Evolutionary conservation across 2,797 vertebrate species (phyloP), one percentile per base, ranked within the genome.

Genomic region (Myripristis jacobus): DNA sequence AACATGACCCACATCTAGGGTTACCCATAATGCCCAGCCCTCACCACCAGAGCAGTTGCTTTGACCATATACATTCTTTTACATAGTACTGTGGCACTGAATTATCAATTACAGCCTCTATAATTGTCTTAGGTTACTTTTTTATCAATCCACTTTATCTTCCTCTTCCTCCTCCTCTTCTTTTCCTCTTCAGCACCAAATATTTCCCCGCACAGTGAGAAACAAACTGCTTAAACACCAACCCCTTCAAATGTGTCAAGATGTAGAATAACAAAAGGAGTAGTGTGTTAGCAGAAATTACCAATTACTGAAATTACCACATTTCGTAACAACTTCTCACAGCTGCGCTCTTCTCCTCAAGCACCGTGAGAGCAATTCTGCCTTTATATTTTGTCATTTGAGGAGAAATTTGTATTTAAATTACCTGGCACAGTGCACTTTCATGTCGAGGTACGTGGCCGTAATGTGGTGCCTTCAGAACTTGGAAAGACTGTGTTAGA

Each of bases 221-320:
- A 75, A 70, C 27, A 57, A 56, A 68, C 0, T 21, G 19, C 44
- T 53, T 31, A 63, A 66, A 60, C 34, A 36, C 56, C 70, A 60
- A 75, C 51, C 46, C 64, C 57, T 62, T 51, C 47, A 78, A 79
- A 79, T 64, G 51, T 81, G 69, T 59, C 63, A 55, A 64, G 24
- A 70, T 58, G 22, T 36, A 47, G n/a, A 73, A 80, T 19, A 82
- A 71, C 55, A 76, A 64, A 56, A 43, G 16, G n/a, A 47, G 27
- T 55, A 51, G 19, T 18, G 46, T 71, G 60, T 73, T 77, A 76
- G 60, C 10, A 10, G 65, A 79, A 88, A 70, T 80, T 27, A 68
- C 18, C 62, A 68, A 86, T 85, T 69, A 70, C 63, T 79, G 43
- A 82, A 80, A 88, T 72, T 9, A 74, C 48, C 71, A 55, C 11